Base-by-base conservation (phyloP, 2,888 invertebrate genomes). In the Rhorus exstirpatorius region DNA sequence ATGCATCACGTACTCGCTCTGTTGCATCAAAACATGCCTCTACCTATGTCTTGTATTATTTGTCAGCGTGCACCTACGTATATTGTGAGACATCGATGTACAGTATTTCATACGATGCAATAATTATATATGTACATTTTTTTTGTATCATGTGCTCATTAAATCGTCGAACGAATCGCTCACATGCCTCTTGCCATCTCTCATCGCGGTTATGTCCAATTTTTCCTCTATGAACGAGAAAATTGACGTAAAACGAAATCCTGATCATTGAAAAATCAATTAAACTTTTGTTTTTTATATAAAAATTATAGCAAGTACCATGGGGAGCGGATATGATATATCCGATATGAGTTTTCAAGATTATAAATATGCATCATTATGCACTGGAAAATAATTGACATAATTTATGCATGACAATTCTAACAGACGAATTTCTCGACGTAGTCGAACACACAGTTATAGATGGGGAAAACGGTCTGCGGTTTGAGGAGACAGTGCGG, bases 1-100 rank as follows among this genome's bases (percentile, higher is more conserved):
- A 88, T 88, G 89, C 89, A 84, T 19, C 70, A 49, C 46, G 55
- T 31, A 26, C 17, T 70, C 61, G 51, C 77, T 70, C 65, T 70
- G 78, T 74, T 44, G 67, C 58, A 58, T 76, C 38, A 38, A 83
- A 71, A 63, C 71, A 68, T 85, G 83, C 77, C 31, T 79, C 44
- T 17, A 26, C 49, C 19, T 74, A 61, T 61, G 72, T 31, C 35
- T 68, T 35, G 55, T 78, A 53, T 38, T 63, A 60, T 65, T 60
- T 41, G 61, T 46, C 35, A 58, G 49, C 78, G 63, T 80, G 75
- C 65, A 60, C 3, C 17, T 35, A 49, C 19, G 19, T 7, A 31
- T 31, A 19, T n/a, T 31, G 31, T 6, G 2, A 49, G 19, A 78
- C 67, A 78, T 79, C 24, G 61, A 75, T 53, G 19, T 68, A 63